Percentiles rank a stretch among this genome's conserved stretches.
These are phyloP conservation scores for Rhodophaea formosa DNA, from an alignment of 2,888 invertebrate species.

Conservation along the genomic window DNA sequence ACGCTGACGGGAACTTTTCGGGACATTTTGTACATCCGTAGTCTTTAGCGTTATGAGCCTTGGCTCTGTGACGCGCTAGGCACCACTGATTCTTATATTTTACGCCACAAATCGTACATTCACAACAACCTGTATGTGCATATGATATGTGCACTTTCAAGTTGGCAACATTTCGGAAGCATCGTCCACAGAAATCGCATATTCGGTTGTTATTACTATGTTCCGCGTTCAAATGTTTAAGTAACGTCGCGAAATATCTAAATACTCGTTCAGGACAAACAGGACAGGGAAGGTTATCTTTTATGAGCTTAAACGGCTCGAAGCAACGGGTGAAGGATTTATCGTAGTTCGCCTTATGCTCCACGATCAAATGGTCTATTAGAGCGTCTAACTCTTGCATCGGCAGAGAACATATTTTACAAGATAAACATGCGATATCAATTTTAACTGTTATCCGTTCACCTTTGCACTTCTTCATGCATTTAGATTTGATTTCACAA, in stretches of 20 bases:
- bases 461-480: constrained; percentile 66
- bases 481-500: constrained; percentile 61
- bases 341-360: constrained; percentile 63
- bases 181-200: constrained; percentile 67
- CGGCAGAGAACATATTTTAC: constrained; percentile 53
- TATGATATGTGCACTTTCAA: constrained; percentile 63
- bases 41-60: constrained; percentile 62
- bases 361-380: constrained; percentile 58
- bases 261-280: constrained; percentile 54
- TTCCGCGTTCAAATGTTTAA: constrained; percentile 63
- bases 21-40: constrained; percentile 66
- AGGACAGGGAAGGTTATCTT: constrained; percentile 66
- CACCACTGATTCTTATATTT: constrained; percentile 67
- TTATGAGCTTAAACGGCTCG: constrained; percentile 58
- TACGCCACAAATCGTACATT: constrained; percentile 58
- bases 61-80: constrained; percentile 64
- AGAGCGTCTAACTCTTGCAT: constrained; percentile 49
- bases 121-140: constrained; percentile 57
- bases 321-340: constrained; percentile 55
- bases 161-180: constrained; percentile 58
- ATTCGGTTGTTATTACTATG: constrained; percentile 68
- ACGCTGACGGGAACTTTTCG: constrained; percentile 72
- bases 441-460: constrained; percentile 63
- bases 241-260: constrained; percentile 59
- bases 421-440: constrained; percentile 55